Percentiles rank a stretch among this genome's conserved stretches.
Evolutionary conservation across 2,113 vertebrate species (phyloP).

Genomic region (Malurus elegans): DNA sequence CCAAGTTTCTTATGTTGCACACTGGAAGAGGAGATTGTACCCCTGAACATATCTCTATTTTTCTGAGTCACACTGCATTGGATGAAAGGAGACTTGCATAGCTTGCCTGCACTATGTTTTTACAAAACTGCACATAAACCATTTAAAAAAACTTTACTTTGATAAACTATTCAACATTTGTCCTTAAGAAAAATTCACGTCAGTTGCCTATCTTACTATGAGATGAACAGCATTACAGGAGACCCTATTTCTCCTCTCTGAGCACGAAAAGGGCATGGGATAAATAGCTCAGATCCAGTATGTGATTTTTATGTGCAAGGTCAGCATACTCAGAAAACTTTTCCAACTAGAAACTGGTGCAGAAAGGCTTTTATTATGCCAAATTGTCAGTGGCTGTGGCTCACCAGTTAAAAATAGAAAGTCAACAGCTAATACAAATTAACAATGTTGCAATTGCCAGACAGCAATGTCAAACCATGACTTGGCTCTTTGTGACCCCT

Average conservation of each 20-base stretch:
- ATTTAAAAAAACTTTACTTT: background rate
- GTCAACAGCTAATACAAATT: background rate
- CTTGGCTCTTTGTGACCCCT: background rate
- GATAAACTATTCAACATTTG: background rate
- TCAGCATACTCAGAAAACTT: background rate
- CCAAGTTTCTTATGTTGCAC: background rate
- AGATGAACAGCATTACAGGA: background rate
- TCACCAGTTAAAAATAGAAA: background rate
- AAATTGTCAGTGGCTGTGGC: background rate
- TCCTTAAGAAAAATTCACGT: background rate
- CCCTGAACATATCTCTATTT: background rate
- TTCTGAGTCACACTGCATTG: background rate
- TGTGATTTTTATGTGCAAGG: background rate
- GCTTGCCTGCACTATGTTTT: background rate
- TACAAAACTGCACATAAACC: background rate
- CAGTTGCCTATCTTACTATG: background rate
- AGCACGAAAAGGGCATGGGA: background rate
- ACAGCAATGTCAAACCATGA: background rate
- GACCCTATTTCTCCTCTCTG: background rate
- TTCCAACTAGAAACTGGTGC: background rate
- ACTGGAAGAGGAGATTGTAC: background rate
- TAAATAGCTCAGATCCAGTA: background rate
- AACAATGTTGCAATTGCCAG: background rate
- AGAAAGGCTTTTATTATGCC: background rate
- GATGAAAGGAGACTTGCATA: background rate